Evolutionary conservation across 2,113 vertebrate genomes (phyloP).

Genomic region (Pteropus alecto): DNA sequence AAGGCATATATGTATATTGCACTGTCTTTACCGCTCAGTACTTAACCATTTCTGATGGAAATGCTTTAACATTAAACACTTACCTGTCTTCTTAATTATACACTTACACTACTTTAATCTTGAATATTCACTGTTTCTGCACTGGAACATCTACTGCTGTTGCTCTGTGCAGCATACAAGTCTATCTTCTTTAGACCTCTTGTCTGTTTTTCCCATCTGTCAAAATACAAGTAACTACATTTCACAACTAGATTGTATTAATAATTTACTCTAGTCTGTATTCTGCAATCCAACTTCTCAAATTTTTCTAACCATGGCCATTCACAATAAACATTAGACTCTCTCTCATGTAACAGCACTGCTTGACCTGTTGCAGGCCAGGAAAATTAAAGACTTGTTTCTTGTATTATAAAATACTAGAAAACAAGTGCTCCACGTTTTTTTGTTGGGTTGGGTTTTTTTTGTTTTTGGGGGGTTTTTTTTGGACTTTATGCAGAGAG

Average conservation of each 20-base stretch:
- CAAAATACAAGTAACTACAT: slow-evolving; percentile 39
- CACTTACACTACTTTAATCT: not conserved
- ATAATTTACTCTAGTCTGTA: not conserved
- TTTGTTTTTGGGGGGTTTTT: not conserved
- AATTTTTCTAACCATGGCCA: not conserved
- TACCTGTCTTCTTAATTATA: slow-evolving; percentile 5
- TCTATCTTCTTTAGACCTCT: slow-evolving; percentile 29
- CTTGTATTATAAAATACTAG: not conserved
- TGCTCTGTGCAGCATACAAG: not conserved
- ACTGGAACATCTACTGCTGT: not conserved
- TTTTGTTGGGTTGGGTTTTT: too few species aligned
- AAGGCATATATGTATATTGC: too few species aligned
- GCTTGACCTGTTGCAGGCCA: not conserved
- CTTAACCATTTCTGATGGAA: not conserved
- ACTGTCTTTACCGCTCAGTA: too few species aligned
- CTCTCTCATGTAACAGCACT: not conserved
- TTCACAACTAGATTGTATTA: not conserved
- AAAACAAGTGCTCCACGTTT: not conserved
- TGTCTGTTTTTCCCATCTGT: not conserved
- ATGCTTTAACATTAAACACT: not conserved
- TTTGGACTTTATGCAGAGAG: not conserved
- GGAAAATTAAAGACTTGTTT: not conserved
- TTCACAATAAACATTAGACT: not conserved
- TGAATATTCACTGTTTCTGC: not conserved
- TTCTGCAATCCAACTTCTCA: not conserved